A percentile compares a stretch with the other conserved stretches of the same genome.
Conservation (phyloP, 2,797 vertebrate genomes). For the Pseudotriccus pelzelni region DNA sequence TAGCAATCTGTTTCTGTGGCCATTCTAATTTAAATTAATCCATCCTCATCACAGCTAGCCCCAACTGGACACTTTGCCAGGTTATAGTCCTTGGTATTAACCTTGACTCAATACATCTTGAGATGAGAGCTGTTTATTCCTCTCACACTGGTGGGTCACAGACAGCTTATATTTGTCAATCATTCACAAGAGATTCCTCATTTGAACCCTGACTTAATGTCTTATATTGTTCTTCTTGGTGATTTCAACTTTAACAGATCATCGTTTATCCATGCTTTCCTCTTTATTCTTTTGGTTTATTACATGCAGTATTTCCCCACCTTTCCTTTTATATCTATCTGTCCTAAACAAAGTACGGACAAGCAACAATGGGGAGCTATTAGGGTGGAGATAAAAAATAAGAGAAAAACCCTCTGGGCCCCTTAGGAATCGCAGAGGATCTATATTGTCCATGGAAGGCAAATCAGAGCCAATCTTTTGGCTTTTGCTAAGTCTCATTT, state of each 20-base stretch:
- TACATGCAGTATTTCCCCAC: not conserved
- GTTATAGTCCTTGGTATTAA: not conserved
- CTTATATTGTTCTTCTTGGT: not conserved
- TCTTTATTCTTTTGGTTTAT: not conserved
- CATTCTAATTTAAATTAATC: not conserved
- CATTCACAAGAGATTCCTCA: not conserved
- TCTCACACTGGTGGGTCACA: not conserved
- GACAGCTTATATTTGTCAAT: not conserved
- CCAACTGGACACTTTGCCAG: not conserved
- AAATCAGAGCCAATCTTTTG: not conserved
- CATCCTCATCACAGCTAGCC: not conserved
- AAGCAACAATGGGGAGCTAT: not conserved
- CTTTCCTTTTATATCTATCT: not conserved
- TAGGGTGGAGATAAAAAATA: not conserved
- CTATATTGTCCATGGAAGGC: not conserved
- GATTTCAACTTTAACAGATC: not conserved
- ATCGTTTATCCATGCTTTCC: not conserved
- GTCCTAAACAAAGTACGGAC: not conserved
- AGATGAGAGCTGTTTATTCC: not conserved
- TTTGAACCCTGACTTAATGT: not conserved
- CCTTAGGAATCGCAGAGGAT: not conserved
- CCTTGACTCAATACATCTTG: not conserved
- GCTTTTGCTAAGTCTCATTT: slow-evolving; percentile 34
- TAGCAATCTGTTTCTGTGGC: not conserved
- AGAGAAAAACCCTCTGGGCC: not conserved